phyloP scores from a whole-genome alignment of 2,888 invertebrate species.

The Terebella lapidaria region DNA sequence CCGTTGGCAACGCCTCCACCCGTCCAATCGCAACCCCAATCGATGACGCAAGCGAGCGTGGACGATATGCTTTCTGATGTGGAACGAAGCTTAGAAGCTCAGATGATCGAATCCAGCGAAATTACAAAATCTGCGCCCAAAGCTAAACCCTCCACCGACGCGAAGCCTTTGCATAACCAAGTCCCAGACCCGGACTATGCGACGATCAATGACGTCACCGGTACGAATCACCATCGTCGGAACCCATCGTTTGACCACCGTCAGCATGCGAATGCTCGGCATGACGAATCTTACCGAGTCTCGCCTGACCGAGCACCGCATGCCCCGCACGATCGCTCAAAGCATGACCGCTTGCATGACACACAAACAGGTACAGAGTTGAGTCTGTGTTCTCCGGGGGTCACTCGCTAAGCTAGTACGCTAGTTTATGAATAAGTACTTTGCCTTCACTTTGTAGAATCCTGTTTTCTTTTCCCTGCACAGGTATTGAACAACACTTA shows the following conservation, averaged over 20 bases:
- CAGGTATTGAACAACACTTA: too few species aligned
- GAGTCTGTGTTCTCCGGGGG: too few species aligned
- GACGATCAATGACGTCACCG: not conserved
- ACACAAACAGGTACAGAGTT: too few species aligned
- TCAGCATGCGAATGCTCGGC: not conserved
- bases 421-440: too few species aligned
- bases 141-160: not conserved
- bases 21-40: not conserved
- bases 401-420: too few species aligned
- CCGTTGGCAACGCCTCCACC: not conserved
- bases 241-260: not conserved
- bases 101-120: not conserved
- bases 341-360: too few species aligned
- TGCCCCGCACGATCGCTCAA: too few species aligned
- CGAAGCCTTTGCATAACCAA: not conserved
- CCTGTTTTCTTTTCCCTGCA: too few species aligned
- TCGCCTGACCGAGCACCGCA: too few species aligned
- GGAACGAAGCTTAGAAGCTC: not conserved
- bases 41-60: not conserved
- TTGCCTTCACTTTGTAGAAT: too few species aligned
- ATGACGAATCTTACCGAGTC: too few species aligned
- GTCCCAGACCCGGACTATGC: slow-evolving; percentile 1
- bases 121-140: not conserved
- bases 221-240: not conserved
- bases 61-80: not conserved